Evolutionary conservation across 2,797 vertebrate species (phyloP).

Genomic region (Ctenochaetus hawaiiensis): DNA sequence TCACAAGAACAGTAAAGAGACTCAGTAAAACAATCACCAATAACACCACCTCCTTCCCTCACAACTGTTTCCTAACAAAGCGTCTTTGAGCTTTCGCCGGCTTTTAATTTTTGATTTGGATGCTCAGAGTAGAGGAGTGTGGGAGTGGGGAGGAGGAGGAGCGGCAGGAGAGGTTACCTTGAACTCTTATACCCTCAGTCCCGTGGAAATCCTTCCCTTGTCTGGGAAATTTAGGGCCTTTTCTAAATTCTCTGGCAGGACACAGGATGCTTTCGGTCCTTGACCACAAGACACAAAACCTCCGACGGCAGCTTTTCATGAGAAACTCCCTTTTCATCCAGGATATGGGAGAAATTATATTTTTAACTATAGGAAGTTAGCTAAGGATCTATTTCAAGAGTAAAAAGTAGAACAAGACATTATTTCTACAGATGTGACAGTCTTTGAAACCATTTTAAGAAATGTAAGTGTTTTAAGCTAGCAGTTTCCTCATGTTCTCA

Average conservation of each 20-base stretch:
- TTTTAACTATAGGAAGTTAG: not conserved
- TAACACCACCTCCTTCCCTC: constrained; percentile 38
- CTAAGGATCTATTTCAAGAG: not conserved
- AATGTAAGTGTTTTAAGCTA: too few species aligned
- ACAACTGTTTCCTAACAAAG: constrained; percentile 28
- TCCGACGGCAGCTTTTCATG: constrained; percentile 28
- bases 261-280: constrained; percentile 46
- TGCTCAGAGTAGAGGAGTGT: constrained; percentile 24
- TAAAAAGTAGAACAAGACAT: not conserved
- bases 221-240: constrained; percentile 62
- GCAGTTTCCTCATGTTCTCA: too few species aligned
- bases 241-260: constrained; percentile 71
- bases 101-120: constrained; percentile 47
- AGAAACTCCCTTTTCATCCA: constrained; percentile 37
- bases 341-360: not conserved
- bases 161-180: constrained; percentile 69
- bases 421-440: too few species aligned
- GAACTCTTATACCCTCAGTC: constrained; percentile 66
- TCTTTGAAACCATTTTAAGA: too few species aligned
- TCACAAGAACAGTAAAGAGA: not conserved
- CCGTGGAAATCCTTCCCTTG: constrained; percentile 62
- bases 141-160: constrained; percentile 60
- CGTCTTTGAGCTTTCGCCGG: constrained; percentile 18
- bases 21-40: not conserved
- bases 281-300: constrained; percentile 48